Evolutionary conservation across 2,888 invertebrate genomes (phyloP), one percentile per base, ranked within the genome.

Genomic region (Cephus pygmeus): DNA sequence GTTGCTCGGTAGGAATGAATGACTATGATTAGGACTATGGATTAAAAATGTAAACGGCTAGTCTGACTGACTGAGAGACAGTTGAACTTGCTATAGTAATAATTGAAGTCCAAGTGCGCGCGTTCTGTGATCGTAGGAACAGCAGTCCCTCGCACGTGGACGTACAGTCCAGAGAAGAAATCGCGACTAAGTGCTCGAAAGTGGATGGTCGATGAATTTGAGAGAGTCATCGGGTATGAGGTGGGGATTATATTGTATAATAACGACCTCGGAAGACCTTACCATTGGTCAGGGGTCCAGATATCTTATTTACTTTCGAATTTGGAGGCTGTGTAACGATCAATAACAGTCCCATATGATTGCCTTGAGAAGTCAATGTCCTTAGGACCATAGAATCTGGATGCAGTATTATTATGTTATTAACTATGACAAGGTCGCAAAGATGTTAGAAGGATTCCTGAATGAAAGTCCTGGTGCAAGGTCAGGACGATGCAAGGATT

Each of bases 171-270:
- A 80, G 73, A 77, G 80, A 80, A 79, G 81, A 76, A 82, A 78
- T 82, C 80, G 78, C 82, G 77, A 86, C 85, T 84, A 84, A 85
- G 83, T 80, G 81, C 75, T 77, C 76, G 81, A 79, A 81, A 82
- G 82, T 73, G 80, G 77, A 81, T 77, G 80, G 35, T 23, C 69
- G 34, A 78, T 31, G 34, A 80, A 79, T 78, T 75, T 69, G 69
- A 78, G 79, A 77, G 77, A 73, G 78, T 73, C 73, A 40, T 73
- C 34, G 73, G 40, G 33, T 23, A 71, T 2, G 9, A 75, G 80
- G 83, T 76, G 84, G 83, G 84, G 83, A 79, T 69, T 34, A 76
- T 11, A 77, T 81, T 81, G 82, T 80, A 77, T 56, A 79, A 77
- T 78, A 75, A 69, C 79, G 80, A 78, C 80, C 83, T 80, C 82